These are phyloP conservation scores for Carcinoscorpius rotundicauda DNA, from an alignment of 1,140 invertebrate species.

Conservation along the genomic window DNA sequence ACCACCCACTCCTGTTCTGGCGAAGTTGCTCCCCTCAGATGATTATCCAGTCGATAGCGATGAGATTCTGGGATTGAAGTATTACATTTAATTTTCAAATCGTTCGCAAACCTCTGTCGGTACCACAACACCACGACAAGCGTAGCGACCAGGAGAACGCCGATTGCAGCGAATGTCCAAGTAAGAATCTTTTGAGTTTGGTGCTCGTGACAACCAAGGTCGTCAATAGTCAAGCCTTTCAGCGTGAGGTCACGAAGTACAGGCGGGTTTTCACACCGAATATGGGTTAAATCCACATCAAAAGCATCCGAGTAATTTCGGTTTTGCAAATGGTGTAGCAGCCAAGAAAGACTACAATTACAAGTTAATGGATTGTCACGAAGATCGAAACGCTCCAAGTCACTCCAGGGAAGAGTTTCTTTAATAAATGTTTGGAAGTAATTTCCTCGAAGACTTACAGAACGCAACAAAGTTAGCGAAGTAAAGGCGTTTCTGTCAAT, in stretches of 20 bases:
- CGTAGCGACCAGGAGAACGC: not conserved
- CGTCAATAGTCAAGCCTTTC: not conserved
- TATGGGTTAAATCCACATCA: not conserved
- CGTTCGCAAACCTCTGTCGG: not conserved
- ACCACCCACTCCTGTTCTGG: too few species aligned
- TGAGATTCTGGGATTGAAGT: too few species aligned
- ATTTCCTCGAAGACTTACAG: constrained; percentile 35
- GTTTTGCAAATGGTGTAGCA: constrained; percentile 29
- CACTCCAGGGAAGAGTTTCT: constrained; percentile 15
- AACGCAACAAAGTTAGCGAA: constrained; percentile 55
- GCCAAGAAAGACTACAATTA: constrained; percentile 74
- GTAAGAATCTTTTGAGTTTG: not conserved
- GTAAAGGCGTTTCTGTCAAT: constrained; percentile 56
- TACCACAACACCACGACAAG: not conserved
- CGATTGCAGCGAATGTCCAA: not conserved
- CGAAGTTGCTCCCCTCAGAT: too few species aligned
- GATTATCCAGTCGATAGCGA: too few species aligned
- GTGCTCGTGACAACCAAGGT: not conserved
- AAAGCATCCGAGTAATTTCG: not conserved
- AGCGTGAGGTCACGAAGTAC: not conserved
- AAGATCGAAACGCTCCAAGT: constrained; percentile 35
- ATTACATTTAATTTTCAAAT: too few species aligned
- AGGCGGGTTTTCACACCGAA: not conserved
- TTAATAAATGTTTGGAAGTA: constrained; percentile 16
- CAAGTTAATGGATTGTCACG: constrained; percentile 71